These are phyloP conservation scores for Ctenomys sociabilis DNA, from an alignment of 2,113 vertebrate species.

Conservation along the genomic window DNA sequence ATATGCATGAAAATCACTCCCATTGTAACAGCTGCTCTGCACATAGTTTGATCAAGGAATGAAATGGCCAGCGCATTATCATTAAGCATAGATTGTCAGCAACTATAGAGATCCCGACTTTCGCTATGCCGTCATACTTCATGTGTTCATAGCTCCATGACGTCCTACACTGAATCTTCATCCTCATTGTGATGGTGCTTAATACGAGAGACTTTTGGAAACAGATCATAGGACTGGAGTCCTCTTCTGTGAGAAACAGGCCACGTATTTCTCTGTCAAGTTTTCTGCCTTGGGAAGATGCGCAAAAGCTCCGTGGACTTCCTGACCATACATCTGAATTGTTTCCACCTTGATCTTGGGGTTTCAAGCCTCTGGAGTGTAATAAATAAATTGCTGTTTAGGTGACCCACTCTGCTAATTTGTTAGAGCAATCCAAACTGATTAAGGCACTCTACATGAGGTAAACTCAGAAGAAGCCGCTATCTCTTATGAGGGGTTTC, in stretches of 20 bases:
- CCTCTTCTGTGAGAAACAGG: background rate
- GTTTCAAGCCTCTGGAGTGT: background rate
- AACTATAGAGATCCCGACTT: background rate
- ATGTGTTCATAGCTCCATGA: background rate
- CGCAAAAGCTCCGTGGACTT: background rate
- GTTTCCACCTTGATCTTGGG: background rate
- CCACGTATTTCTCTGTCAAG: background rate
- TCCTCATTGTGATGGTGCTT: background rate
- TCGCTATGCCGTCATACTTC: background rate
- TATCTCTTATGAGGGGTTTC: background rate
- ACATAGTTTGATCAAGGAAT: background rate
- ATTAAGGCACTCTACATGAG: background rate
- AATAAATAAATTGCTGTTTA: background rate
- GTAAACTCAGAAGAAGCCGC: background rate
- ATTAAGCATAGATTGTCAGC: background rate
- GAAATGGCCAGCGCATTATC: background rate
- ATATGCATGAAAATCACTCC: background rate
- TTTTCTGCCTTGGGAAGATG: background rate
- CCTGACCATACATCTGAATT: accelerated
- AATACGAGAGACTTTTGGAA: background rate
- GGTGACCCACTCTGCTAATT: too few species aligned
- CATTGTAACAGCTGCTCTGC: background rate
- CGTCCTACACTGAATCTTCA: background rate
- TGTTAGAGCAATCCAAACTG: background rate
- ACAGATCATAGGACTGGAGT: background rate